Evolutionary conservation across 2,888 invertebrate species (phyloP).

Genomic region (Trypoxylon attenuatum): DNA sequence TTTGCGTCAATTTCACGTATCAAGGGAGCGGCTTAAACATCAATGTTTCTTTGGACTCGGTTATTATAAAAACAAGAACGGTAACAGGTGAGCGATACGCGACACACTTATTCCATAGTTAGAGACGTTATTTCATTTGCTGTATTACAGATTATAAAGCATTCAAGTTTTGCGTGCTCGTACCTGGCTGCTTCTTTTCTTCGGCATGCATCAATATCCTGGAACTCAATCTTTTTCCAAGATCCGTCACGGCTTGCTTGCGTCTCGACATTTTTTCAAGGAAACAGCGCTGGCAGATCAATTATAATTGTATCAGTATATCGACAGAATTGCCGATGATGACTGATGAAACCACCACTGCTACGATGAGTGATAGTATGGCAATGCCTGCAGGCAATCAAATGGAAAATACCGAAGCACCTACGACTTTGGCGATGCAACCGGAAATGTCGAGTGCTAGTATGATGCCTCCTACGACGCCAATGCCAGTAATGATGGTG

Average conservation of each 20-base stretch:
- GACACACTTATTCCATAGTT: too few species aligned
- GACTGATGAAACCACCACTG: slow-evolving; percentile 10
- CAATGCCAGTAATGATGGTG: not conserved
- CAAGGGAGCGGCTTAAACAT: slow-evolving; percentile 59
- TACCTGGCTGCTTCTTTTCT: slow-evolving; percentile 65
- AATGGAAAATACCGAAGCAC: not conserved
- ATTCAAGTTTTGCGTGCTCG: slow-evolving; percentile 57
- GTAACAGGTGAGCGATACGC: slow-evolving; percentile 59
- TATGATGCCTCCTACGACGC: not conserved
- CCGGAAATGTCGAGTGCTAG: slow-evolving; percentile 1
- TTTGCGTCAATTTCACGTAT: slow-evolving; percentile 66
- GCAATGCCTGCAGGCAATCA: not conserved
- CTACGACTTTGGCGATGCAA: too few species aligned
- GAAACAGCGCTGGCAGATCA: slow-evolving; percentile 62
- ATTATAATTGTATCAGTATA: slow-evolving; percentile 61
- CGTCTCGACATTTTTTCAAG: slow-evolving; percentile 59
- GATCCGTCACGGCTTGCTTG: slow-evolving; percentile 63
- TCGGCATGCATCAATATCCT: slow-evolving; percentile 61
- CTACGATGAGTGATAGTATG: not conserved
- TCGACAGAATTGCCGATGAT: slow-evolving; percentile 51
- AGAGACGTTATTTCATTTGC: not conserved
- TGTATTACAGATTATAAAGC: slow-evolving; percentile 56
- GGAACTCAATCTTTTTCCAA: slow-evolving; percentile 59
- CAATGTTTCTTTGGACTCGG: slow-evolving; percentile 55
- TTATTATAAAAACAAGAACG: slow-evolving; percentile 48